phyloP scores from a whole-genome alignment of 92 coral and sea anemone genomes.

The Parazoanthus swiftii region DNA sequence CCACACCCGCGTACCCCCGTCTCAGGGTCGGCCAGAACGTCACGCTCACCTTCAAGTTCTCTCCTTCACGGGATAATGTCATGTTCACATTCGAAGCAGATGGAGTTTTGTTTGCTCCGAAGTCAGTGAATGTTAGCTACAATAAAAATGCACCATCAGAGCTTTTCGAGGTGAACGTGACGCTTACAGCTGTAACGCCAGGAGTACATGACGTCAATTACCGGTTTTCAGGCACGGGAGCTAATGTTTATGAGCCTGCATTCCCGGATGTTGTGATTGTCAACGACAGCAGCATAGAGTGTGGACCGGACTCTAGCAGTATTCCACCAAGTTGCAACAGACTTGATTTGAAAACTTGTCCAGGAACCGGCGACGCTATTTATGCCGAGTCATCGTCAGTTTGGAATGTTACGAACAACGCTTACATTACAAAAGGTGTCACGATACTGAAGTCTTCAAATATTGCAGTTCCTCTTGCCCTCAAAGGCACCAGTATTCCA shows the following conservation, averaged over 20 bases:
- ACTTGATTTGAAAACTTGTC: conserved; percentile 48
- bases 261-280: conserved; percentile 57
- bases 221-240: conserved; percentile 62
- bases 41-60: conserved; percentile 51
- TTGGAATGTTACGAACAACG: conserved; percentile 44
- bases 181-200: conserved; percentile 49
- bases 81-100: conserved; percentile 39
- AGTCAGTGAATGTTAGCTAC: conserved; percentile 33
- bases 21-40: conserved; percentile 25
- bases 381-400: conserved; percentile 54
- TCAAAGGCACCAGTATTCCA: conserved; percentile 54
- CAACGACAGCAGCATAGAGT: conserved; percentile 24
- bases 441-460: conserved; percentile 40
- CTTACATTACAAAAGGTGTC: conserved; percentile 56
- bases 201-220: conserved; percentile 64
- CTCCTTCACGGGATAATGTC: conserved; percentile 58
- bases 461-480: conserved; percentile 53
- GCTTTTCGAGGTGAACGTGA: conserved; percentile 47
- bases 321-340: conserved; percentile 64
- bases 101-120: conserved; percentile 52
- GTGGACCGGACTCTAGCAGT: conserved; percentile 14
- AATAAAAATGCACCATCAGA: conserved; percentile 24
- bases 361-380: conserved; percentile 33
- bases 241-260: conserved; percentile 44
- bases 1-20: conserved; percentile 56